Percentiles rank a stretch among this genome's conserved stretches.
phyloP scores from a whole-genome alignment of 2,797 vertebrate species.

The Acestrorhynchus altus region DNA sequence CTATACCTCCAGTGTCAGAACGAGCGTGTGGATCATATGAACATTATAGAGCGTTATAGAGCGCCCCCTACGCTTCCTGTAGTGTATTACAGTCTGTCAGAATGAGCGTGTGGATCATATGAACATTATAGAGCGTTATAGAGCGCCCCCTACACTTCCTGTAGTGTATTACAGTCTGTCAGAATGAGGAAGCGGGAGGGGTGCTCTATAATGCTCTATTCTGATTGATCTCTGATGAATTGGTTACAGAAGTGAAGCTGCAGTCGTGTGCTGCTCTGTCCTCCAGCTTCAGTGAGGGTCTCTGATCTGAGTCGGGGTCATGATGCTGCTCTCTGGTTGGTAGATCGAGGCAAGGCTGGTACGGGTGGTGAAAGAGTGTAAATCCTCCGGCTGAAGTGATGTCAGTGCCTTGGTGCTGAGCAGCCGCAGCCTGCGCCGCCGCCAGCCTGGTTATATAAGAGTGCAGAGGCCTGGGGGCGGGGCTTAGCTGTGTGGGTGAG shows the following conservation, averaged over 20 bases:
- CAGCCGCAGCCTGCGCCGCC: conserved; percentile 29
- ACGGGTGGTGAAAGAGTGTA: conserved; percentile 13
- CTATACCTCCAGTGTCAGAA: too few relatives aligned
- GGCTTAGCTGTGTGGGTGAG: conserved; percentile 8
- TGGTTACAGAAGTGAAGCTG: background rate
- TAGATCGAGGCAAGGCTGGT: conserved; percentile 1
- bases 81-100: too few relatives aligned
- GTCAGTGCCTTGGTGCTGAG: conserved; percentile 36
- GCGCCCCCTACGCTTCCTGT: too few relatives aligned
- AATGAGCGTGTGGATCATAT: too few relatives aligned
- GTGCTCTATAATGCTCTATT: too few relatives aligned
- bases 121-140: too few relatives aligned
- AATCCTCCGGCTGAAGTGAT: conserved; percentile 47
- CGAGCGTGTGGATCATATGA: too few relatives aligned
- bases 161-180: too few relatives aligned
- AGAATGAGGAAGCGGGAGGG: too few relatives aligned
- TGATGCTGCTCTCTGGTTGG: background rate
- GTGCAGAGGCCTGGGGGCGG: conserved; percentile 34
- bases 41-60: too few relatives aligned
- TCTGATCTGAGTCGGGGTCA: background rate
- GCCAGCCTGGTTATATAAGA: conserved; percentile 51
- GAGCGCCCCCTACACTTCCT: too few relatives aligned
- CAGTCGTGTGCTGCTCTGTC: background rate
- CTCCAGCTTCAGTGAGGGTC: background rate
- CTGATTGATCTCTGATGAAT: background rate